Evolutionary conservation across 2,797 vertebrate species (phyloP).

Genomic region (Tapera naevia): DNA sequence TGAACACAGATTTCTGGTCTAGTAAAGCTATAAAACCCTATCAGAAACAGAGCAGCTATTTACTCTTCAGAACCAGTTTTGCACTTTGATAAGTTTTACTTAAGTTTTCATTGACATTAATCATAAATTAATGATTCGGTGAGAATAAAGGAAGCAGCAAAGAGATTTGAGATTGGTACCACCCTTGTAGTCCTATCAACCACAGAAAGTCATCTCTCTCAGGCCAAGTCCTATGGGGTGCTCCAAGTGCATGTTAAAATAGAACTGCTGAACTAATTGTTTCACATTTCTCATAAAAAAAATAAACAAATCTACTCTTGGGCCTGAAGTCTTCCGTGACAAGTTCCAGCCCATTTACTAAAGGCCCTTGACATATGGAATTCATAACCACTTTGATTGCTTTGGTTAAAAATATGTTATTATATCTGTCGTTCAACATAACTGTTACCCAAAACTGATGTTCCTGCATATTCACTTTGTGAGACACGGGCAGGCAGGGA

Average conservation of each 20-base stretch:
- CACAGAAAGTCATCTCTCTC: background rate
- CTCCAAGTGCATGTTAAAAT: background rate
- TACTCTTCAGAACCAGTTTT: background rate
- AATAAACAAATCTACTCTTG: background rate
- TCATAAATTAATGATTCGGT: background rate
- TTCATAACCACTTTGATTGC: background rate
- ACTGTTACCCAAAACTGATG: background rate
- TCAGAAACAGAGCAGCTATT: background rate
- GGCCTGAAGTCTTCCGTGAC: conserved; percentile 18
- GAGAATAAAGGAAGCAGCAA: conserved; percentile 2
- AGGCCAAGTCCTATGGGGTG: accelerated
- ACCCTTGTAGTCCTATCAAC: background rate
- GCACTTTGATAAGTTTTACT: background rate
- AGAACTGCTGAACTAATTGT: conserved; percentile 19
- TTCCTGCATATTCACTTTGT: background rate
- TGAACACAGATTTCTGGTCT: background rate
- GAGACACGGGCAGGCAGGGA: background rate
- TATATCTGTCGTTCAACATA: background rate
- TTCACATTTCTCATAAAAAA: background rate
- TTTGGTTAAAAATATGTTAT: background rate
- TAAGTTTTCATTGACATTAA: background rate
- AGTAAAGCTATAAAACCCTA: background rate
- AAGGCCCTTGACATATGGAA: background rate
- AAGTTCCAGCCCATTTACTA: conserved; percentile 42
- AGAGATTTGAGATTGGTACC: background rate